Evolutionary conservation across 2,888 invertebrate species (phyloP), one percentile per base, ranked within the genome.

Genomic region (Acrobasis consociella): DNA sequence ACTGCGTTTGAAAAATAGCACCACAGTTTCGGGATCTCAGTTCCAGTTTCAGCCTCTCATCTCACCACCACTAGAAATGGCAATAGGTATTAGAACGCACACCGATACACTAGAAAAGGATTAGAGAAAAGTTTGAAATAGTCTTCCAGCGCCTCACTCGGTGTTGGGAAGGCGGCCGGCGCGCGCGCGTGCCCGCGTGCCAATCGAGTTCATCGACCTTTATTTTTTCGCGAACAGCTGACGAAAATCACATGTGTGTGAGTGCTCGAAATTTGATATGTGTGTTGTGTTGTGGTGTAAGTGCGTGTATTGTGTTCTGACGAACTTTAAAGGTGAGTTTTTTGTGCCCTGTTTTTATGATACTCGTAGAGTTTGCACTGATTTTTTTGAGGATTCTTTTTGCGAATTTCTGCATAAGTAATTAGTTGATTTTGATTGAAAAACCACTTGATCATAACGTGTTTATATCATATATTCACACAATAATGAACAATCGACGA

Each of bases 81-180:
- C 22, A 15, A 46, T 56, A 56, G 56, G 22, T 17, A 42, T 56
- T 55, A 56, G 37, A 70, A 75, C 76, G 73, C 86, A 84, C 87
- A 88, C 86, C 81, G 78, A 79, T 78, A 82, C 80, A 73, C 81
- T 83, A 83, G 86, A 82, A 87, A 88, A 88, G 88, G 87, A 87
- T 88, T 88, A 89, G 88, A 89, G 88, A 86, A 87, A 87, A 89
- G 85, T 88, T 90, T 90, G 90, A 87, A 90, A 90, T 89, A 90
- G 89, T 90, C 90, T 88, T 89, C 81, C 73, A 82, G 70, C 85
- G 86, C 84, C 85, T 89, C 91, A 92, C 90, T 92, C 91, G 91
- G 78, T 76, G 88, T 79, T 77, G 83, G 79, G 91, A 78, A 73
- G 78, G 85, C 89, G 85, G 74, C 74, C 78, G 66, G 87, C 78